phyloP scores from a whole-genome alignment of 2,888 invertebrate species.

The Cenopis cana region DNA sequence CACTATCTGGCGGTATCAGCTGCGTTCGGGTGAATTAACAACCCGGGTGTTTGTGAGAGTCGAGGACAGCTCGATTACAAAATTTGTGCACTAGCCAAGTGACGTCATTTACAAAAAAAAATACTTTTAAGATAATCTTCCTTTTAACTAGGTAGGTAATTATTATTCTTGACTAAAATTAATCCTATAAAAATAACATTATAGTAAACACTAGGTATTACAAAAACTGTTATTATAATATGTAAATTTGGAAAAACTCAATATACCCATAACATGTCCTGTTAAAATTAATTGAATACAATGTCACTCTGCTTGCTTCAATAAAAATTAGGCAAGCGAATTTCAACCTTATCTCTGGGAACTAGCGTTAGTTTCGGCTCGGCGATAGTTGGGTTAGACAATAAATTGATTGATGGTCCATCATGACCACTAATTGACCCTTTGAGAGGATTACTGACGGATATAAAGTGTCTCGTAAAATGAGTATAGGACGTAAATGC shows the following conservation, averaged over 20 bases:
- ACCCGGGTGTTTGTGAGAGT: no score
- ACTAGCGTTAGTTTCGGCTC: constrained; percentile 21
- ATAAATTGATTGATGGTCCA: constrained; percentile 44
- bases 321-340: constrained; percentile 2
- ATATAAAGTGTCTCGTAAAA: constrained; percentile 37
- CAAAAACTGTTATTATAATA: neutral
- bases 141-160: no score
- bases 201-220: neutral
- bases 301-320: constrained; percentile 24
- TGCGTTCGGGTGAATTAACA: no score
- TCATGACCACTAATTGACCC: constrained; percentile 40
- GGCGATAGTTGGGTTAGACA: constrained; percentile 28
- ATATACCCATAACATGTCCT: constrained; percentile 26
- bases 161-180: no score
- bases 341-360: neutral
- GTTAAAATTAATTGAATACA: constrained; percentile 31
- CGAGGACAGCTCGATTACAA: no score
- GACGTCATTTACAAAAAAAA: no score
- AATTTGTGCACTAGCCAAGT: no score
- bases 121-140: no score
- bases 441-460: constrained; percentile 23
- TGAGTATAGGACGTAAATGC: neutral
- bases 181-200: neutral
- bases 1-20: no score
- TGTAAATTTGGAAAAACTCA: constrained; percentile 11